Evolutionary conservation across 2,113 vertebrate species (phyloP), one percentile per base, ranked within the genome.

Genomic region (Hylia prasina): DNA sequence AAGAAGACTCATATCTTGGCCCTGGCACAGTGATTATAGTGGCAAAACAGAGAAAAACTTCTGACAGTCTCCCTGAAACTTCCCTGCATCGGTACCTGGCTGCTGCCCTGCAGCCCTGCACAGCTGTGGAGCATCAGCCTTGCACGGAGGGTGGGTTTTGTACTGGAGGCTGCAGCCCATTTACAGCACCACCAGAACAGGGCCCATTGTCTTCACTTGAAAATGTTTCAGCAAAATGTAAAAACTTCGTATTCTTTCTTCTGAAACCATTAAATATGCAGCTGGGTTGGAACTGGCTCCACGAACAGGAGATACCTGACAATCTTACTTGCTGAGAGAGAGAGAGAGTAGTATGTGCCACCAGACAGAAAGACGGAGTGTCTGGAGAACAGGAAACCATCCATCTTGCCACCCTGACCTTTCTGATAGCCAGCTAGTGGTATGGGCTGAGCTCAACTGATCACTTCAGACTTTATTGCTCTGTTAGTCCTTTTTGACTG

Each of bases 381-480:
- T 54, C 45, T 94, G 88, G 78, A 89, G 64, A 77, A 33, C 81
- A 91, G 65, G 61, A 94, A 96, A 40, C 11, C 79, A 94, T 93
- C 84, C 77, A 88, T 94, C 87, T 89, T 48, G 17, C 64, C 86
- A 69, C 69, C 64, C 64, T 92, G 93, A 95, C 93, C 90, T 97
- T 96, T 94, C 63, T 91, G 92, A 79, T n/a, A 89, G 84, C 48
- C 75, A 64, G 81, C 73, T 50, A 58, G 47, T n/a, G 51, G 82
- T 31, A 70, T 54, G 61, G 57, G 82, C 57, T 61, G 24, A 33
- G 33, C 73, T 88, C 58, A 58, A 77, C 82, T 53, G 58, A 96
- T 90, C 91, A 57, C 89, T 95, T 87, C 87, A 73, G 92, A 94
- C 79, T 82, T 92, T 96, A 93, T 81, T 95, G 75, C 83, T 96